Evolutionary conservation across 2,888 invertebrate genomes (phyloP).

Genomic region (Amphipyra berbera): DNA sequence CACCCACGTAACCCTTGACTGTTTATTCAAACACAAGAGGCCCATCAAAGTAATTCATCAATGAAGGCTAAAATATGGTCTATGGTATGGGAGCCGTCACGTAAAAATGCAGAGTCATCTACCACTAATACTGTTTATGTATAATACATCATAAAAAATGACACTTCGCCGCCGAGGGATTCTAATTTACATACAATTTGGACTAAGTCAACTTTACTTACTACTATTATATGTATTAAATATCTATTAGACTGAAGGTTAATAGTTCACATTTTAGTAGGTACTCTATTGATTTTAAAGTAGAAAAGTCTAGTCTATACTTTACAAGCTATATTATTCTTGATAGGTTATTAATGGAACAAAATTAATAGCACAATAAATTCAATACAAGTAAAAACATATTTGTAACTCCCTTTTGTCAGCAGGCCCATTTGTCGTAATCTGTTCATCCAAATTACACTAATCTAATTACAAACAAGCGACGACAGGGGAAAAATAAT

Average conservation of each 20-base stretch:
- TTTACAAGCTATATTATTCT: background rate
- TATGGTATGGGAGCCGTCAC: no score
- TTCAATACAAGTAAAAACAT: slow-evolving; percentile 27
- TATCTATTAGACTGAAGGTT: no score
- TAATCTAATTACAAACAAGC: slow-evolving; percentile 70
- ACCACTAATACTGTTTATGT: slow-evolving; percentile 12
- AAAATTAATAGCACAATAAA: background rate
- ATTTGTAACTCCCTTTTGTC: slow-evolving; percentile 58
- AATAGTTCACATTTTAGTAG: no score
- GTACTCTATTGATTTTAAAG: no score
- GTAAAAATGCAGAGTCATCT: slow-evolving; percentile 17
- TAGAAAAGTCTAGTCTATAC: no score
- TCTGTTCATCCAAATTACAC: slow-evolving; percentile 72
- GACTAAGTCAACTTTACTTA: no score
- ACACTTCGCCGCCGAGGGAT: background rate
- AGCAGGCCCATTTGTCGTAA: slow-evolving; percentile 67
- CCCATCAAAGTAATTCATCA: slow-evolving; percentile 32
- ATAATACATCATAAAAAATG: slow-evolving; percentile 12
- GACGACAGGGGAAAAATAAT: slow-evolving; percentile 61
- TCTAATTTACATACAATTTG: background rate
- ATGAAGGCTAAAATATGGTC: slow-evolving; percentile 22
- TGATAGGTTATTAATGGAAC: background rate
- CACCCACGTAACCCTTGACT: slow-evolving; percentile 1
- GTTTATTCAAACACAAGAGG: slow-evolving; percentile 17
- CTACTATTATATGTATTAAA: no score